Percentiles rank a stretch among this genome's conserved stretches.
Conservation (phyloP, 2,888 invertebrate species). For the Standfussiana lucernea region DNA sequence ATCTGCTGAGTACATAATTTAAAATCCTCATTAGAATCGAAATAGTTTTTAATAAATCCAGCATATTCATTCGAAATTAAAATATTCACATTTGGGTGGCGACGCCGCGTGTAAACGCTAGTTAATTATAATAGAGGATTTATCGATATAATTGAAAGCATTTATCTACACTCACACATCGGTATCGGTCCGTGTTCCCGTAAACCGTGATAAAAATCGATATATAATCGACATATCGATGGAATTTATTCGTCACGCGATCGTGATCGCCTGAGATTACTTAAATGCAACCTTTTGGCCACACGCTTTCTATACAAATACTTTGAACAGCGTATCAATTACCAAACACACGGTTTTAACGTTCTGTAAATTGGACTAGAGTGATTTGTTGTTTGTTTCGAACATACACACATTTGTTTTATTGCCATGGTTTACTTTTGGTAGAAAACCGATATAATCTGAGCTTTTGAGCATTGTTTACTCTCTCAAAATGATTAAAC, state of each 20-base stretch:
- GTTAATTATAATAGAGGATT: conserved; percentile 86
- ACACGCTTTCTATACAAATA: conserved; percentile 72
- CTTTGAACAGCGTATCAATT: conserved; percentile 64
- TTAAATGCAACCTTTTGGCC: conserved; percentile 71
- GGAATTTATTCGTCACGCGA: conserved; percentile 82
- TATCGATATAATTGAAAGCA: conserved; percentile 82
- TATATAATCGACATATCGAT: conserved; percentile 81
- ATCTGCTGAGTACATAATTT: conserved; percentile 65
- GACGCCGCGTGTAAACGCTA: conserved; percentile 68
- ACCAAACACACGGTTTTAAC: conserved; percentile 49
- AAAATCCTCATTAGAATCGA: conserved; percentile 68
- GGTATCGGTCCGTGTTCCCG: conserved; percentile 76
- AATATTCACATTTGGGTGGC: conserved; percentile 65
- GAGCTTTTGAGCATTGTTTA: conserved; percentile 5
- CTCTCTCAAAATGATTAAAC: background rate
- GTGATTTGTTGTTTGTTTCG: conserved; percentile 60
- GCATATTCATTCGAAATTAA: conserved; percentile 66
- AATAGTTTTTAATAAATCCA: conserved; percentile 71
- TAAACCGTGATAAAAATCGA: conserved; percentile 84
- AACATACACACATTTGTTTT: conserved; percentile 40
- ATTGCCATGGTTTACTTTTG: conserved; percentile 37
- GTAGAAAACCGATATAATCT: conserved; percentile 1
- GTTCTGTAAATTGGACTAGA: conserved; percentile 62
- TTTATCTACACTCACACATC: conserved; percentile 78
- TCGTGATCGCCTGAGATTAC: conserved; percentile 72